phyloP scores from a whole-genome alignment of 2,888 invertebrate genomes.

The Crepidodera aurea region DNA sequence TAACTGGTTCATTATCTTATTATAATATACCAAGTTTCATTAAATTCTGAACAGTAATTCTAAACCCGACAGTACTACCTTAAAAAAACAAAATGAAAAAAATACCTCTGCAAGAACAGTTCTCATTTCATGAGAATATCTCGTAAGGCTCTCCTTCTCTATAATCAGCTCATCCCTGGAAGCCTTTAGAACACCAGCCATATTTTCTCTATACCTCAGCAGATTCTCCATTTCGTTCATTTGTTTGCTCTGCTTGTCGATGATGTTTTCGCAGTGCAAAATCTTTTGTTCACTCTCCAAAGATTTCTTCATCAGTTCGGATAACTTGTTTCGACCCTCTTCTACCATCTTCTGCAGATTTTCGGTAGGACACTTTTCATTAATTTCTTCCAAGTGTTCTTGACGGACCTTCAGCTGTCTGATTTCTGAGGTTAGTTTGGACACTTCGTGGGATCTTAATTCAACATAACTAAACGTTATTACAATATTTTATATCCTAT shows the following conservation, averaged over 20 bases:
- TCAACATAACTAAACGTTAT: conserved; percentile 30
- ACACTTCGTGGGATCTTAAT: conserved; percentile 49
- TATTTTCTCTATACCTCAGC: conserved; percentile 69
- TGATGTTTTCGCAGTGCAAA: conserved; percentile 66
- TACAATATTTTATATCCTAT: conserved; percentile 10
- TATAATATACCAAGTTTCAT: no score
- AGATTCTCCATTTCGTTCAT: conserved; percentile 70
- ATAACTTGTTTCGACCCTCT: conserved; percentile 53
- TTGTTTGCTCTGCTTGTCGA: conserved; percentile 68
- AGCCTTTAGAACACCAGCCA: conserved; percentile 67
- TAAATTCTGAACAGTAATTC: no score
- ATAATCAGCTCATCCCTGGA: conserved; percentile 65
- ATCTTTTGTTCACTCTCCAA: conserved; percentile 59
- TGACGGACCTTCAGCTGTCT: conserved; percentile 51
- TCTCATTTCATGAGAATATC: conserved; percentile 55
- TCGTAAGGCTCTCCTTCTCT: conserved; percentile 61
- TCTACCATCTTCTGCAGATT: conserved; percentile 55
- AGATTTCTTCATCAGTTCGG: conserved; percentile 46
- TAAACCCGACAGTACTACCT: no score
- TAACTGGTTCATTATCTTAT: no score
- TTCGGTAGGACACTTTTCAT: conserved; percentile 47
- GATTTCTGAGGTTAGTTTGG: conserved; percentile 49
- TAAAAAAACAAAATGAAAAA: no score
- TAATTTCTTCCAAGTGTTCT: conserved; percentile 49
- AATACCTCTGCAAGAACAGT: conserved; percentile 54